Evolutionary conservation across 2,888 invertebrate genomes (phyloP), one percentile per base, ranked within the genome.

Genomic region (Hedya salicella): DNA sequence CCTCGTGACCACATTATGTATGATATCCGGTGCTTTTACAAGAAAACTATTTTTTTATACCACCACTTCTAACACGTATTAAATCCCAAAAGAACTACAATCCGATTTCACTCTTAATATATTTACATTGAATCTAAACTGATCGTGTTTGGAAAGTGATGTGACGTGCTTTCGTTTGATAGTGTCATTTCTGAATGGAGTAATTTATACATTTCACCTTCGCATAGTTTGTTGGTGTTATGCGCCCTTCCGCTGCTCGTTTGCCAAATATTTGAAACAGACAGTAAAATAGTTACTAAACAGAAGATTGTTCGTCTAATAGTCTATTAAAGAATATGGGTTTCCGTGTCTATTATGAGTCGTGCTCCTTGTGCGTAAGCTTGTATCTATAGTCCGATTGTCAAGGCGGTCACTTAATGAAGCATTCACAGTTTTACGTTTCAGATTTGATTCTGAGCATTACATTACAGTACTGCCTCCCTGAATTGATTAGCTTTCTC

Each of bases 21-120:
- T 65, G 49, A 32, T 46, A 60, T 65, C 65, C 65, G 65, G 52
- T 40, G 39, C 46, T 60, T 59, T 52, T 32, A 56, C 46, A 46
- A 54, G 46, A 65, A 59, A 65, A 60, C 52, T 60, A 48, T 53
- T 46, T 52, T 19, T 59, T 21, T 19, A 39, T 6, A 3, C n/a
- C 17, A 19, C 44, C n/a, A 39, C 5, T 16, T 32, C 36, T 36
- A 9, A 36, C 36, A 36, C 2, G 21, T 1, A 46, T 32, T 44
- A 56, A 30, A 56, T 44, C 4, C 19, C 14, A 14, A 9, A 42
- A 25, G 3, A 0, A 11, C 3, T 17, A 0, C 17, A 46, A n/a
- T 57, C 30, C 1, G 32, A 32, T 46, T 19, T 46, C 30, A 8
- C 32, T n/a, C 6, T 46, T 17, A 32, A 19, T 17, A 3, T 1